A percentile compares a stretch with the other conserved stretches of the same genome.
Evolutionary conservation across 2,888 invertebrate species (phyloP).

Genomic region (Spicauda simplicius): DNA sequence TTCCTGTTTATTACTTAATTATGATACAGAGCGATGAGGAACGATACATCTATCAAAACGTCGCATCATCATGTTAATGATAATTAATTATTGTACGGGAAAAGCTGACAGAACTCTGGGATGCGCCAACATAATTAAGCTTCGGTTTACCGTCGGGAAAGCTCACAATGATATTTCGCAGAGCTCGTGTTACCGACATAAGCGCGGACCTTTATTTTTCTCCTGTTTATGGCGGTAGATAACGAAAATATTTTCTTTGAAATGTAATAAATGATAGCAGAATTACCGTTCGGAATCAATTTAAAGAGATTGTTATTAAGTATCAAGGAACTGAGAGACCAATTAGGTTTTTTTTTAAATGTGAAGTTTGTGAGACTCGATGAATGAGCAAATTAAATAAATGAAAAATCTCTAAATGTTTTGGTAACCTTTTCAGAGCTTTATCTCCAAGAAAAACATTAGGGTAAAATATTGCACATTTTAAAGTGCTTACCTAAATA

Average conservation of each 20-base stretch:
- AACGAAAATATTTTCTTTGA: not conserved
- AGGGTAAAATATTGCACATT: too few species aligned
- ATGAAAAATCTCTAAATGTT: too few species aligned
- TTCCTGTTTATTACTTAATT: not conserved
- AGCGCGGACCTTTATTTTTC: slow-evolving; percentile 18
- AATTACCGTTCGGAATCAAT: not conserved
- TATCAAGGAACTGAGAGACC: too few species aligned
- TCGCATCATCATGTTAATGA: slow-evolving; percentile 31
- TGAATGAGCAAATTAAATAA: too few species aligned
- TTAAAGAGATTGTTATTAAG: too few species aligned
- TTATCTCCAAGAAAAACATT: too few species aligned
- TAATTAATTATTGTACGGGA: slow-evolving; percentile 30
- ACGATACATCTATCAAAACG: slow-evolving; percentile 8
- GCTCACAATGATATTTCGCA: slow-evolving; percentile 27
- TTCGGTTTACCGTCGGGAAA: slow-evolving; percentile 18
- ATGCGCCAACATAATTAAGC: slow-evolving; percentile 33
- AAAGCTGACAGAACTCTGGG: slow-evolving; percentile 20
- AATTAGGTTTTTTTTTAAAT: too few species aligned
- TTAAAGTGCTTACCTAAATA: too few species aligned
- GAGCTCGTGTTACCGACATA: slow-evolving; percentile 20
- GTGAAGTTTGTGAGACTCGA: too few species aligned
- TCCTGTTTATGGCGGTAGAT: slow-evolving; percentile 5
- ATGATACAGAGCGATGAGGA: slow-evolving; percentile 7
- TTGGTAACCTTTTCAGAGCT: too few species aligned
- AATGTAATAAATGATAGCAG: not conserved